Percentiles rank a stretch among this genome's conserved stretches.
Evolutionary conservation across 2,888 invertebrate genomes (phyloP).

Genomic region (Lithophane ornitopus): DNA sequence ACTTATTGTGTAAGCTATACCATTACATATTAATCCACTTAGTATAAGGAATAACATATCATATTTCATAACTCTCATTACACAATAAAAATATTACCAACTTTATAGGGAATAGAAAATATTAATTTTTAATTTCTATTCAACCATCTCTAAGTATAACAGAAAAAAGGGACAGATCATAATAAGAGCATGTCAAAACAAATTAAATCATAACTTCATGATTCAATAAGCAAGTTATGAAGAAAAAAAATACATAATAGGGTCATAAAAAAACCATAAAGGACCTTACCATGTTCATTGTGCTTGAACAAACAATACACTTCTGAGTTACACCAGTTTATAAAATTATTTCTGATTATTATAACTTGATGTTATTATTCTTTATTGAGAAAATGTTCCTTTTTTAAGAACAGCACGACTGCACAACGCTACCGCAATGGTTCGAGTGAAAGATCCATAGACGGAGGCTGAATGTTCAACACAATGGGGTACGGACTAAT

Average conservation of each 20-base stretch:
- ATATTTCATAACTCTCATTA: conserved; percentile 75
- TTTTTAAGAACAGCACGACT: conserved; percentile 81
- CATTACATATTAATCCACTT: conserved; percentile 71
- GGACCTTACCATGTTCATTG: conserved; percentile 89
- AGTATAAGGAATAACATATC: conserved; percentile 73
- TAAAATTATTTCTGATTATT: conserved; percentile 79
- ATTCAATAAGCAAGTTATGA: conserved; percentile 83
- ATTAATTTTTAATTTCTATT: conserved; percentile 39
- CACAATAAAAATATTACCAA: conserved; percentile 44
- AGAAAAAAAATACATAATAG: conserved; percentile 75
- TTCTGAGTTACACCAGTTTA: conserved; percentile 78
- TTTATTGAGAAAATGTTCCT: conserved; percentile 74
- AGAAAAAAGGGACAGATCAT: conserved; percentile 75
- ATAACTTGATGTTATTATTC: conserved; percentile 76
- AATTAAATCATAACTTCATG: conserved; percentile 89
- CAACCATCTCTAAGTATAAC: conserved; percentile 58
- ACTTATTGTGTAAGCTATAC: conserved; percentile 62
- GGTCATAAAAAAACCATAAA: conserved; percentile 80
- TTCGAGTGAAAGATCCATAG: conserved; percentile 83
- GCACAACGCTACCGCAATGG: conserved; percentile 79
- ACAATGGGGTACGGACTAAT: conserved; percentile 85
- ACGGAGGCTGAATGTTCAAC: conserved; percentile 76
- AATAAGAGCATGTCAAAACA: conserved; percentile 88
- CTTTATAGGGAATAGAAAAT: conserved; percentile 31
- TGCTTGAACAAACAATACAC: conserved; percentile 85